These are phyloP conservation scores for Leptopilina drosophilae DNA, from an alignment of 2,888 invertebrate species.

Conservation along the genomic window DNA sequence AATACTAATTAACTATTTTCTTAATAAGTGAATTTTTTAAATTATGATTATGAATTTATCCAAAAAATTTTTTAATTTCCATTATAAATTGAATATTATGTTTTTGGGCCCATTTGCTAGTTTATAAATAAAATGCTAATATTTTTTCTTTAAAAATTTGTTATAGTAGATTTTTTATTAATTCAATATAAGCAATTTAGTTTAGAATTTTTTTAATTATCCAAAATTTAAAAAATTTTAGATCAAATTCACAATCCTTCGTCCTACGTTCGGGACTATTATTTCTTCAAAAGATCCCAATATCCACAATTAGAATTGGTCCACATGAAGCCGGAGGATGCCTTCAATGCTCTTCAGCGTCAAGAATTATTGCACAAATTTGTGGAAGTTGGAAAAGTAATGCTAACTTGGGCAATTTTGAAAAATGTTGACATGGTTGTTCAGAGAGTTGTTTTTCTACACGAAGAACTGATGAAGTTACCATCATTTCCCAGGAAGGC, in stretches of 20 bases:
- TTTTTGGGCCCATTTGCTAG: too few relatives aligned
- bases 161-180: too few relatives aligned
- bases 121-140: too few relatives aligned
- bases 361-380: constrained; percentile 96
- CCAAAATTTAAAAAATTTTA: constrained; percentile 72
- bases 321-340: constrained; percentile 94
- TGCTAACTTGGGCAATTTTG: constrained; percentile 93
- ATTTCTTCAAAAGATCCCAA: constrained; percentile 92
- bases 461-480: constrained; percentile 98
- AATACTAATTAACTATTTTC: too few relatives aligned
- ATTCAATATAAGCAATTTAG: too few relatives aligned
- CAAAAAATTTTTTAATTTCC: too few relatives aligned
- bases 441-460: constrained; percentile 97
- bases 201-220: too few relatives aligned
- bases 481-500: constrained; percentile 99
- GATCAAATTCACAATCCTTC: constrained; percentile 97
- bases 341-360: constrained; percentile 91
- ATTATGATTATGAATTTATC: too few relatives aligned
- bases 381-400: constrained; percentile 97
- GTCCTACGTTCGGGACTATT: constrained; percentile 95
- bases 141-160: too few relatives aligned
- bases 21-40: too few relatives aligned
- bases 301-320: constrained; percentile 97
- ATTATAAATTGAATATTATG: too few relatives aligned
- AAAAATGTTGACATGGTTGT: constrained; percentile 97